These are phyloP conservation scores for Lycorma delicatula DNA, from an alignment of 1,140 invertebrate species.

Conservation along the genomic window DNA sequence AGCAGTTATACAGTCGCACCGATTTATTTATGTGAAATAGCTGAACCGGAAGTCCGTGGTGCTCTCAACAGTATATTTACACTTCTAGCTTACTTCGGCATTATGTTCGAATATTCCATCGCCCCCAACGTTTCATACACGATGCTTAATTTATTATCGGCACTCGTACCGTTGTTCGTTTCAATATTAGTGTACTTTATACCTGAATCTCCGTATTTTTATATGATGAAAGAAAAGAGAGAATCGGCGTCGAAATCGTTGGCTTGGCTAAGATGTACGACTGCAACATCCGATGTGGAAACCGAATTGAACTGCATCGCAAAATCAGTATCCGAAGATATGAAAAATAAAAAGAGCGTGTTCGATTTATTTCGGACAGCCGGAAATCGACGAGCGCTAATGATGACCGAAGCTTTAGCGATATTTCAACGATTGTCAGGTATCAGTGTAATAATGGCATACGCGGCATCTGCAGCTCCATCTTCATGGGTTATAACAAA, in stretches of 20 bases:
- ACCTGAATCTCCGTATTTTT: slow-evolving; percentile 72
- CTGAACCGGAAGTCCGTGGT: slow-evolving; percentile 51
- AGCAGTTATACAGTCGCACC: slow-evolving; percentile 43
- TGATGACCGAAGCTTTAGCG: slow-evolving; percentile 53
- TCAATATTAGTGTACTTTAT: slow-evolving; percentile 57
- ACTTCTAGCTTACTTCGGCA: slow-evolving; percentile 60
- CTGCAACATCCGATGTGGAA: slow-evolving; percentile 11
- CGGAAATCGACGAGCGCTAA: slow-evolving; percentile 46
- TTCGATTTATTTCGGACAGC: slow-evolving; percentile 12
- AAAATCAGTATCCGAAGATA: slow-evolving; percentile 14
- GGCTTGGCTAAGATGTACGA: slow-evolving; percentile 49
- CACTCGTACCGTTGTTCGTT: slow-evolving; percentile 50
- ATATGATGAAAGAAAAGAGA: slow-evolving; percentile 47
- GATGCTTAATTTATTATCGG: slow-evolving; percentile 52
- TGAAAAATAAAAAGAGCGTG: slow-evolving; percentile 14
- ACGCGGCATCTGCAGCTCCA: slow-evolving; percentile 62
- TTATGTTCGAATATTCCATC: slow-evolving; percentile 63
- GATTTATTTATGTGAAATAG: slow-evolving; percentile 55
- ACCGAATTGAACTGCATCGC: slow-evolving; percentile 21
- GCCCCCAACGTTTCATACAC: slow-evolving; percentile 63
- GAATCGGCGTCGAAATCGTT: slow-evolving; percentile 54
- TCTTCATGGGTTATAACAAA: slow-evolving; percentile 24
- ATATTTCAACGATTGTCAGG: slow-evolving; percentile 68
- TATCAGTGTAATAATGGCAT: slow-evolving; percentile 62
- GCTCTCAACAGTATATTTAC: slow-evolving; percentile 57